A percentile compares a stretch with the other conserved stretches of the same genome.
Evolutionary conservation across 2,113 vertebrate species (phyloP).

Genomic region (Mola mola): DNA sequence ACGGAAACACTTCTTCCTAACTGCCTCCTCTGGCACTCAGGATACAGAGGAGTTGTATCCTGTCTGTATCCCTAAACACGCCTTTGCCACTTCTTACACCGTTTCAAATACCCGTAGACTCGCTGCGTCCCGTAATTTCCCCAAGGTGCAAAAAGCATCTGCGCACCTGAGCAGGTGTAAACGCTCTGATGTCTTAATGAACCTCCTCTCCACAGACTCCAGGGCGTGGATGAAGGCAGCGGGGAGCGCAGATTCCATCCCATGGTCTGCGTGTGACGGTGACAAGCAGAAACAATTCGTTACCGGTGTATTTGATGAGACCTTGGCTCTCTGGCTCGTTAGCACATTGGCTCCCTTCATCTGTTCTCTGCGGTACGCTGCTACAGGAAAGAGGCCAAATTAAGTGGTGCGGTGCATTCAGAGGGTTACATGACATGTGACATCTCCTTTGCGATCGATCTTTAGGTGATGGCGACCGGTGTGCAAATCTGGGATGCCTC

Average conservation of each 20-base stretch:
- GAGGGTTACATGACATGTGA: too few species aligned
- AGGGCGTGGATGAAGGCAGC: not conserved
- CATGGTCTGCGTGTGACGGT: not conserved
- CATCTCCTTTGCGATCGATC: too few species aligned
- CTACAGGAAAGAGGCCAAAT: not conserved
- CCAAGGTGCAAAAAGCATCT: not conserved
- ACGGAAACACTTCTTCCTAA: too few species aligned
- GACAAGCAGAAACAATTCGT: slow-evolving; percentile 14
- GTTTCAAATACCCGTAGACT: not conserved
- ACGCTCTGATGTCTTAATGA: slow-evolving; percentile 15
- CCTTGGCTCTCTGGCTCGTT: not conserved
- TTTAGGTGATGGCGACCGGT: too few species aligned
- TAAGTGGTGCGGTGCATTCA: not conserved
- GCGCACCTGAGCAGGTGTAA: slow-evolving; percentile 1
- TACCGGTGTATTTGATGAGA: slow-evolving; percentile 13
- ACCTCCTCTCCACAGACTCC: not conserved
- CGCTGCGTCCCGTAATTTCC: slow-evolving; percentile 17
- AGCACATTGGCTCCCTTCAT: not conserved
- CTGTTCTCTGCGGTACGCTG: not conserved
- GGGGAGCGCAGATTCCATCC: not conserved
- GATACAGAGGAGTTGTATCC: slow-evolving; percentile 3
- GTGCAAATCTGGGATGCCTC: too few species aligned
- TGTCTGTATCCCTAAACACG: slow-evolving; percentile 6
- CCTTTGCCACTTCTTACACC: too few species aligned
- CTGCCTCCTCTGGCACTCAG: too few species aligned